Percentiles rank a stretch among this genome's conserved stretches.
These are phyloP conservation scores for Seladonia tumulorum DNA, from an alignment of 2,888 invertebrate species.

Conservation along the genomic window DNA sequence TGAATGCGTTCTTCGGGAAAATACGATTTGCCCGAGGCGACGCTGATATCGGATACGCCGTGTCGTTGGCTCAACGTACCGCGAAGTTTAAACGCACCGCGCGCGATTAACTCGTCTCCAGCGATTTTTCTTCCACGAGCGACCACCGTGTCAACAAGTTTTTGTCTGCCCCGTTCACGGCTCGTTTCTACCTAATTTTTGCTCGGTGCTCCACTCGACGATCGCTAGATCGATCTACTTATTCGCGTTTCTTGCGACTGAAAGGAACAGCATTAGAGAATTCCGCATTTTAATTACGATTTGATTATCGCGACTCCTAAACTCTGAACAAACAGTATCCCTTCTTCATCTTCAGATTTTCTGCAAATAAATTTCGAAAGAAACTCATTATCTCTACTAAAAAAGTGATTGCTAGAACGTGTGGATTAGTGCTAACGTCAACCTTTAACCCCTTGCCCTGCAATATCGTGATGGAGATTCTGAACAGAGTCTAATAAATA, in stretches of 20 bases:
- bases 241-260: too few relatives aligned
- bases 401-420: too few relatives aligned
- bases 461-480: too few relatives aligned
- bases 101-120: conserved; percentile 4
- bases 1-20: conserved; percentile 51
- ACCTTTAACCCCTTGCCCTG: too few relatives aligned
- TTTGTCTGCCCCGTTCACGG: neutral
- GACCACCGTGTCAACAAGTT: neutral
- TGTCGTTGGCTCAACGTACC: neutral
- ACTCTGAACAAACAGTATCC: neutral
- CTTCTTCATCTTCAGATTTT: too few relatives aligned
- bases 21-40: conserved; percentile 37
- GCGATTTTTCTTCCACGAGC: conserved; percentile 10
- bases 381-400: neutral
- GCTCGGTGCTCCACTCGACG: neutral
- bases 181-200: neutral
- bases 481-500: too few relatives aligned
- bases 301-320: neutral
- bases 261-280: neutral
- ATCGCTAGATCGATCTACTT: neutral
- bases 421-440: too few relatives aligned
- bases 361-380: too few relatives aligned
- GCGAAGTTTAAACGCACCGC: conserved; percentile 1
- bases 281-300: neutral
- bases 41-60: conserved; percentile 1